phyloP scores from a whole-genome alignment of 2,797 vertebrate genomes.

The Anniella stebbinsi region DNA sequence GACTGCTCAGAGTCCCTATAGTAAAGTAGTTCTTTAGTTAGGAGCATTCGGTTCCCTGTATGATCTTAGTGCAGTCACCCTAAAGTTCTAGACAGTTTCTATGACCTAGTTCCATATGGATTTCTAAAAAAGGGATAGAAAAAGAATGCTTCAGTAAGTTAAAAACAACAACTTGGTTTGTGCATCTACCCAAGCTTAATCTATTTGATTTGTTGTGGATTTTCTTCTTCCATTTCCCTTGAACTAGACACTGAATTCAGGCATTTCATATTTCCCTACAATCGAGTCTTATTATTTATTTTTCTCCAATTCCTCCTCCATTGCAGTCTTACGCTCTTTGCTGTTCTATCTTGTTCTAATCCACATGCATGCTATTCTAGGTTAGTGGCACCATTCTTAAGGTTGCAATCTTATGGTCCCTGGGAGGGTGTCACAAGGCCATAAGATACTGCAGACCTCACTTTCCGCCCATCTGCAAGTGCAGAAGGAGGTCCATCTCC shows the following conservation, averaged over 20 bases:
- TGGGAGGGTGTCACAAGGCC: too few species aligned
- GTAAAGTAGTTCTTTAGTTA: neutral
- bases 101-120: too few species aligned
- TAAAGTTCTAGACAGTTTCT: neutral
- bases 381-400: constrained; percentile 66
- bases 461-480: too few species aligned
- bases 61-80: neutral
- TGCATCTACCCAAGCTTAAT: neutral
- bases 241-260: neutral
- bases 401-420: neutral
- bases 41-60: accelerated
- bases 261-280: neutral
- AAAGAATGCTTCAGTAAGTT: neutral
- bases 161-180: neutral
- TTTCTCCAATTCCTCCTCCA: too few species aligned
- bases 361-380: constrained; percentile 11
- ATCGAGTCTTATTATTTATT: neutral
- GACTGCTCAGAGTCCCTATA: neutral
- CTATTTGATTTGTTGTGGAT: neutral
- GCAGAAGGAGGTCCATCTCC: too few species aligned
- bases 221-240: neutral
- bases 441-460: too few species aligned
- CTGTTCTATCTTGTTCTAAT: neutral
- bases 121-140: neutral
- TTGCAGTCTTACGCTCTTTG: too few species aligned